These are phyloP conservation scores for Taenioides sp. DNA, from an alignment of 2,797 vertebrate genomes.

Conservation along the genomic window DNA sequence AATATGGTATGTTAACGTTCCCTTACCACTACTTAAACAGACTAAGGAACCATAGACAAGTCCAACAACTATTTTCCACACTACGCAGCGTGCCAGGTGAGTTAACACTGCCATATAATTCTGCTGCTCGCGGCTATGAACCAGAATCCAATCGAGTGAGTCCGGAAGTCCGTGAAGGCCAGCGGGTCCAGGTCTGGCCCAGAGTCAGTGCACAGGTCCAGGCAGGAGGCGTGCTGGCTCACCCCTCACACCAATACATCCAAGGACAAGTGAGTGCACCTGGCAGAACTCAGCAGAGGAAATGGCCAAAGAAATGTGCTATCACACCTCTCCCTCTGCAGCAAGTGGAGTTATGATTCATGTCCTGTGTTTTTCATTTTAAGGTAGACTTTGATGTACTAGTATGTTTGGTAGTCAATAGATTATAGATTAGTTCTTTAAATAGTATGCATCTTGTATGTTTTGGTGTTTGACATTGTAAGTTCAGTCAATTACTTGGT, in stretches of 20 bases:
- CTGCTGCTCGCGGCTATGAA: slow-evolving; percentile 41
- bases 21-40: background rate
- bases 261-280: slow-evolving; percentile 64
- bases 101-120: slow-evolving; percentile 37
- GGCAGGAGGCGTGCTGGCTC: slow-evolving; percentile 52
- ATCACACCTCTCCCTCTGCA: slow-evolving; percentile 38
- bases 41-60: background rate
- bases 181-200: slow-evolving; percentile 56
- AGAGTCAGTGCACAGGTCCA: slow-evolving; percentile 28
- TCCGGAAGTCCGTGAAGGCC: slow-evolving; percentile 62
- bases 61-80: slow-evolving; percentile 15
- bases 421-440: no score
- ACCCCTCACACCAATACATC: slow-evolving; percentile 51
- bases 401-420: no score
- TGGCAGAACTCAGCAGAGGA: slow-evolving; percentile 41
- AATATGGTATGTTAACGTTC: no score
- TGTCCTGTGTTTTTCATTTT: background rate
- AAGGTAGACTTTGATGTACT: background rate
- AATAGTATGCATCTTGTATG: no score
- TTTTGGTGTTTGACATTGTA: no score
- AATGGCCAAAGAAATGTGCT: slow-evolving; percentile 32
- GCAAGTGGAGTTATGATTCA: background rate
- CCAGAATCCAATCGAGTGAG: slow-evolving; percentile 58
- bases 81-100: slow-evolving; percentile 21
- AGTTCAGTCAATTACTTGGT: no score